A percentile compares a stretch with the other conserved stretches of the same genome.
These are phyloP conservation scores for Drosophila fulvimacula DNA, from an alignment of 2,888 invertebrate species.

Conservation along the genomic window DNA sequence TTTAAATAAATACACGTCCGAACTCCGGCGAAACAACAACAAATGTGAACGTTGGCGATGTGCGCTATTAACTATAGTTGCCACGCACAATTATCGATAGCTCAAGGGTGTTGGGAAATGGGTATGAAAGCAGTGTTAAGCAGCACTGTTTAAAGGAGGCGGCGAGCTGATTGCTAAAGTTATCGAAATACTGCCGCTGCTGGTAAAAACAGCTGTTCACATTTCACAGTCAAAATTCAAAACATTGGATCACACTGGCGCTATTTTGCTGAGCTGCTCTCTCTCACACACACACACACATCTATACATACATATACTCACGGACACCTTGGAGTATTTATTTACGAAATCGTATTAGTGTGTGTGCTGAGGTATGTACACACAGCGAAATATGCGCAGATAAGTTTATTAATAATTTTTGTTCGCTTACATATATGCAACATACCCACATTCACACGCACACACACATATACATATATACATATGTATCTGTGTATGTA, in stretches of 20 bases:
- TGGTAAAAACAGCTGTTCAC: conserved; percentile 30
- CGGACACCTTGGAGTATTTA: conserved; percentile 28
- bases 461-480: neutral
- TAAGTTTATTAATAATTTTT: conserved; percentile 73
- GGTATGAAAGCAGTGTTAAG: neutral
- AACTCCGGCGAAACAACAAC: conserved; percentile 55
- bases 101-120: conserved; percentile 11
- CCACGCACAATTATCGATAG: conserved; percentile 31
- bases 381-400: conserved; percentile 31
- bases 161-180: conserved; percentile 10
- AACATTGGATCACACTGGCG: conserved; percentile 56
- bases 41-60: conserved; percentile 42
- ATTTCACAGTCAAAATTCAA: conserved; percentile 38
- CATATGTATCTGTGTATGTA: conserved; percentile 11
- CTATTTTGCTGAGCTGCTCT: conserved; percentile 16
- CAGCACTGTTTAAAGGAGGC: conserved; percentile 7
- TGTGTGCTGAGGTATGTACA: conserved; percentile 39
- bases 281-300: neutral
- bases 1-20: conserved; percentile 57
- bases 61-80: conserved; percentile 2
- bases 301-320: neutral
- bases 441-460: no score
- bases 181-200: conserved; percentile 12
- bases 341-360: conserved; percentile 28
- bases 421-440: conserved; percentile 9